Evolutionary conservation across 2,797 vertebrate genomes (phyloP), one percentile per base, ranked within the genome.

Genomic region (Percopsis omiscomaycus): DNA sequence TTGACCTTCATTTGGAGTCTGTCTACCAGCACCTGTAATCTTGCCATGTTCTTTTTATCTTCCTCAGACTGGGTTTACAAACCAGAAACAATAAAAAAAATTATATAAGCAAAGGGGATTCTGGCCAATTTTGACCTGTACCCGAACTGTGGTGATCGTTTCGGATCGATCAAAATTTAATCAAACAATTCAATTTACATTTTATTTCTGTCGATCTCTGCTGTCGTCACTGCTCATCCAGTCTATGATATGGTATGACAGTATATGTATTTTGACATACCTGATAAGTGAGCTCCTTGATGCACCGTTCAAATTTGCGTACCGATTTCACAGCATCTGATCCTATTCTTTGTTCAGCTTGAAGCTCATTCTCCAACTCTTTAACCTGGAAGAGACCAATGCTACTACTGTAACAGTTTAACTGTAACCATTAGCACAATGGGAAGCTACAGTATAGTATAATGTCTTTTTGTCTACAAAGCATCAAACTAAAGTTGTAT

Each of bases 1-100:
- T 93, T 94, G 76, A 93, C 92, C 71, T 93, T 94, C 48, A 92
- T 54, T 29, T 94, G 92, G 52, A 94, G 80, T 59, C 93, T 93
- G 79, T 94, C 92, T 49, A 94, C 92, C 45, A 94, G 76, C 50
- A 92, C 93, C 15, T 93, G 92, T 51, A 93, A 91, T 47, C 93
- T 88, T 15, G 91, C 83, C 27, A 92, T 59, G 71, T 94, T 94
- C 84, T 93, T 94, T 59, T 89, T 74, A 57, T 94, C 93, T 84
- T 94, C 93, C 67, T 94, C 93, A 28, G 71, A 60, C 63, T 78
- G 16, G 16, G 44, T 63, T 49, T 44, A 22, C 22, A 22, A 22
- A 22, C 22, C 59, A 61, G 16, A 59, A 46, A 32, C 13, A 62
- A 4, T 5, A 62, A 16, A 15, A 29, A 45, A 28, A 5, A 47